Evolutionary conservation across 2,888 invertebrate genomes (phyloP).

Genomic region (Macrosiphum euphorbiae): DNA sequence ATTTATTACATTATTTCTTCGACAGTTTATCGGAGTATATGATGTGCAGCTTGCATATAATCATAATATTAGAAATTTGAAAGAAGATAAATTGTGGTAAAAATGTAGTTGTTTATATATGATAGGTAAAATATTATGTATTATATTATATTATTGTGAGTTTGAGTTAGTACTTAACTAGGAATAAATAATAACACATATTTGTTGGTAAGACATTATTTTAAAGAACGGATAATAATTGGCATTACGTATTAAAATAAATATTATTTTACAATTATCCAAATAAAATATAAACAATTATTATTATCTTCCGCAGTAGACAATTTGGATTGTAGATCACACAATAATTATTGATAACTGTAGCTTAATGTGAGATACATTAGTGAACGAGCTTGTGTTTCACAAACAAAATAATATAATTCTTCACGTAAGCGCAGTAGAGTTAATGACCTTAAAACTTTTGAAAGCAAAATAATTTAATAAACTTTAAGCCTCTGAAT

Average conservation of each 20-base stretch:
- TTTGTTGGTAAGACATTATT: not conserved
- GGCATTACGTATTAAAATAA: not conserved
- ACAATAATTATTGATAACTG: not conserved
- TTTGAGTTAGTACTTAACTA: not conserved
- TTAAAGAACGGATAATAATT: not conserved
- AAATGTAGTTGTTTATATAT: not conserved
- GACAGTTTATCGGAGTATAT: not conserved
- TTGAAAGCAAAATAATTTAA: constrained; percentile 49
- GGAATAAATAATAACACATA: not conserved
- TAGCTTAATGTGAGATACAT: not conserved
- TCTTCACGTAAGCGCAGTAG: constrained; percentile 5
- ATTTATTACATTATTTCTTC: not conserved
- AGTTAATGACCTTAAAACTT: constrained; percentile 39
- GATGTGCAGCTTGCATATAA: not conserved
- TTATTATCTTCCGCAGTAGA: not conserved
- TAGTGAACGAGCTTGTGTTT: constrained; percentile 27
- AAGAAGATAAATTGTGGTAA: not conserved
- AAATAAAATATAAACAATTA: not conserved
- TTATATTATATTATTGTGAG: not conserved
- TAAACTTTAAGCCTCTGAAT: constrained; percentile 20
- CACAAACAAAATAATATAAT: constrained; percentile 10
- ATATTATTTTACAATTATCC: not conserved
- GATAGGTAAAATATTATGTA: not conserved
- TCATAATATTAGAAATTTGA: not conserved
- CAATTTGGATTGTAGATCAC: not conserved